Evolutionary conservation across 2,888 invertebrate genomes (phyloP), one percentile per base, ranked within the genome.

Genomic region (Torymus aiolomorphi): DNA sequence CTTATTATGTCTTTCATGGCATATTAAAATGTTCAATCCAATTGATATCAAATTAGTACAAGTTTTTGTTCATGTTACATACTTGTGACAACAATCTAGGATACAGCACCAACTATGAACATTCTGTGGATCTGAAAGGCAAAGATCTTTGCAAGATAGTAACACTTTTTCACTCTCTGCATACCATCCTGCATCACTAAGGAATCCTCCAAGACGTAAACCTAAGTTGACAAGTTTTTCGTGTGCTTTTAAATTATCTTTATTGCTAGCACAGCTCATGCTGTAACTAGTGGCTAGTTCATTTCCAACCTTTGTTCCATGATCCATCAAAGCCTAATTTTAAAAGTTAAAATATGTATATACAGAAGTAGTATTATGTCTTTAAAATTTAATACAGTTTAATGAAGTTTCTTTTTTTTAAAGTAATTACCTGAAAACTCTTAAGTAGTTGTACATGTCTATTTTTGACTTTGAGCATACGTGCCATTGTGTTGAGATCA

Each of bases 121-220:
- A 76, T 92, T 92, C 84, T 92, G 91, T 20, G 92, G 91, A 83
- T 92, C 91, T 11, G 89, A 88, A 80, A 92, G 91, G 88, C 96
- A 94, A 73, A 96, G 90, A 82, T 93, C 91, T 81, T 95, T 93
- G 85, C 96, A 95, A 12, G 93, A 91, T 59, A 93, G 89, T 83
- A 97, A 91, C 74, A 97, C 94, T 63, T 93, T 92, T 87, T 95
- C 94, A 82, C 96, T 95, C 87, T 96, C 95, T 82, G 92, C 92
- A 89, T 95, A 95, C 96, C 97, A 97, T 0, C 97, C 97, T 0
- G 96, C 96, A 88, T 97, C 97, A 88, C 95, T 95, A 4, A 97
- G 93, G 91, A 98, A 98, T 81, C 93, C 93, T 79, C 96, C 96
- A 2, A 90, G 85, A 78, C 85, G 85, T 12, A 90, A 79, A 49